Percentiles rank a stretch among this genome's conserved stretches.
Evolutionary conservation across 1,140 invertebrate species (phyloP).

Genomic region (Cyclargus thomasi): DNA sequence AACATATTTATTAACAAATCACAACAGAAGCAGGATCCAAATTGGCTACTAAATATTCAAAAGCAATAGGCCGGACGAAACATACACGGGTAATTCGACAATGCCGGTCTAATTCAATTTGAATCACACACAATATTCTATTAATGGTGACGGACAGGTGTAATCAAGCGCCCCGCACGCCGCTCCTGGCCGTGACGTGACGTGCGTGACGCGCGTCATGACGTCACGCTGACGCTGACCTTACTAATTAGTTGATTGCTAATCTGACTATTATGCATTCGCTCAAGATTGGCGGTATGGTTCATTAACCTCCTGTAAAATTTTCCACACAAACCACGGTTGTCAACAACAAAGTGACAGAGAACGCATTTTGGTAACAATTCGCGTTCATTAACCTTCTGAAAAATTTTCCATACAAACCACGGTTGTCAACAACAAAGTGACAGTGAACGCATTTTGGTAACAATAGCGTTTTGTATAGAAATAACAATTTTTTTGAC

Average conservation of each 20-base stretch:
- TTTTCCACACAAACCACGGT: too few species aligned
- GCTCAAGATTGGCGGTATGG: too few species aligned
- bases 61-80: conserved; percentile 63
- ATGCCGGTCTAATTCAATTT: conserved; percentile 68
- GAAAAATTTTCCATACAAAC: too few species aligned
- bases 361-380: too few species aligned
- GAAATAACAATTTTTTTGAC: too few species aligned
- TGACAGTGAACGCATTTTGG: too few species aligned
- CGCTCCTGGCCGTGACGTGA: conserved; percentile 38
- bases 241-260: not conserved
- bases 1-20: conserved; percentile 48
- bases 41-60: conserved; percentile 73
- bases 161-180: conserved; percentile 60
- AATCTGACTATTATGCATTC: not conserved
- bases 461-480: too few species aligned
- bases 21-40: conserved; percentile 63
- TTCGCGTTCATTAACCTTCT: too few species aligned
- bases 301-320: too few species aligned
- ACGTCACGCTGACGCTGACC: conserved; percentile 19
- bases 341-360: too few species aligned
- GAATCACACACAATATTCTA: conserved; percentile 72
- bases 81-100: conserved; percentile 63
- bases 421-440: too few species aligned
- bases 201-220: conserved; percentile 29
- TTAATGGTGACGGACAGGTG: conserved; percentile 70